phyloP scores from a whole-genome alignment of 2,797 vertebrate species.

The Cuculus canorus region DNA sequence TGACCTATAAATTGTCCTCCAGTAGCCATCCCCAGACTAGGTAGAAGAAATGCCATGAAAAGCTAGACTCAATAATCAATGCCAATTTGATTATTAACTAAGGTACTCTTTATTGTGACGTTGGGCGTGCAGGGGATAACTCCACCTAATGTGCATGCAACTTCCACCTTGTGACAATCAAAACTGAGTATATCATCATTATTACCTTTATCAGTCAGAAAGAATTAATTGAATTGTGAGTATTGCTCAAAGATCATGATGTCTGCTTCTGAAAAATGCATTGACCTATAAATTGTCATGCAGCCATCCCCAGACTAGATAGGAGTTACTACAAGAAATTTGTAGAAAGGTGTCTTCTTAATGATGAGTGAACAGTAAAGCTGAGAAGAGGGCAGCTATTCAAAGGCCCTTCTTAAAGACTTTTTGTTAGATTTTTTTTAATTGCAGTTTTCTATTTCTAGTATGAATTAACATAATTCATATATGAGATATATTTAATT shows the following conservation, averaged over 20 bases:
- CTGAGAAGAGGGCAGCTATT: slow-evolving; percentile 11
- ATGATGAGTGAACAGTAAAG: neutral
- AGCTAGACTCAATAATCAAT: too few species aligned
- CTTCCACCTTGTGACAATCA: too few species aligned
- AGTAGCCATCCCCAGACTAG: neutral
- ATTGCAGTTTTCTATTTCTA: neutral
- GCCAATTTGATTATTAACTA: too few species aligned
- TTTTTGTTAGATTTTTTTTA: neutral
- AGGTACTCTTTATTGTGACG: too few species aligned
- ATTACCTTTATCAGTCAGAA: slow-evolving; percentile 5
- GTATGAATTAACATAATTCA: slow-evolving; percentile 10
- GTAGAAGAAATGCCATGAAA: neutral
- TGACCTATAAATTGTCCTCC: slow-evolving; percentile 32
- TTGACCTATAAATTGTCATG: slow-evolving; percentile 30
- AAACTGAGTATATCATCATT: neutral
- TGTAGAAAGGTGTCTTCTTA: neutral
- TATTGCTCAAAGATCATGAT: slow-evolving; percentile 5
- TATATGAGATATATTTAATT: neutral
- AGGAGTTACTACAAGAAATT: neutral
- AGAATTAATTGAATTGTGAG: slow-evolving; percentile 8
- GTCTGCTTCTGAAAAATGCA: slow-evolving; percentile 35
- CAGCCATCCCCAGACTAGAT: neutral
- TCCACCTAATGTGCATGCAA: too few species aligned
- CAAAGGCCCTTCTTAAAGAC: neutral
- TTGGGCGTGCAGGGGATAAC: too few species aligned